Conservation (phyloP, 2,888 invertebrate species). For the Drosophila dives region DNA sequence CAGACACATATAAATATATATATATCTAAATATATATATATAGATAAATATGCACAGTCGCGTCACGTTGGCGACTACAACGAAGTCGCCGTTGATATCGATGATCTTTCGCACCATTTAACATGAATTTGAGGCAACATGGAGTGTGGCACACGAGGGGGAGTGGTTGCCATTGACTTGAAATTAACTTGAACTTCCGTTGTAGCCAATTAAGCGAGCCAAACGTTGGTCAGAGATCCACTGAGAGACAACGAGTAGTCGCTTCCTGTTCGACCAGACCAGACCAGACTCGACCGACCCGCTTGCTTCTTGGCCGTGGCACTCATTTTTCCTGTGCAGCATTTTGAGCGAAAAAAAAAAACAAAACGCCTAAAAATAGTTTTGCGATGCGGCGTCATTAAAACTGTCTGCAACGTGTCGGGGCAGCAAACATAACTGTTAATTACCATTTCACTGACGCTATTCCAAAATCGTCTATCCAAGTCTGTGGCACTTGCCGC, state of each 20-base stretch:
- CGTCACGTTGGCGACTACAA: slow-evolving; percentile 25
- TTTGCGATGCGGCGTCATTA: slow-evolving; percentile 52
- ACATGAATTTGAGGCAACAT: slow-evolving; percentile 47
- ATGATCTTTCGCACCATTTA: slow-evolving; percentile 70
- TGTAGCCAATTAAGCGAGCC: slow-evolving; percentile 66
- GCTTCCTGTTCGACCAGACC: slow-evolving; percentile 48
- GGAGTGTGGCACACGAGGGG: slow-evolving; percentile 1
- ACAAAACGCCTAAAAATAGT: slow-evolving; percentile 65
- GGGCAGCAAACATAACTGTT: slow-evolving; percentile 79
- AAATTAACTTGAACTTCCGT: slow-evolving; percentile 74
- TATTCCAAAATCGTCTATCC: slow-evolving; percentile 12
- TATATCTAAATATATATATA: slow-evolving; percentile 1
- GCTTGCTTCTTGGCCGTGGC: slow-evolving; percentile 18
- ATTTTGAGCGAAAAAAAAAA: slow-evolving; percentile 40
- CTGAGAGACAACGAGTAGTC: slow-evolving; percentile 3
- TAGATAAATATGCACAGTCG: slow-evolving; percentile 3
- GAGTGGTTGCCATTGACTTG: slow-evolving; percentile 31
- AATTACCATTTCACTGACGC: slow-evolving; percentile 71
- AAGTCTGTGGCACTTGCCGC: slow-evolving; percentile 6
- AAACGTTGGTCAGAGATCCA: slow-evolving; percentile 39
- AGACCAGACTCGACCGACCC: not conserved
- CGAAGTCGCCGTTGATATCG: slow-evolving; percentile 43
- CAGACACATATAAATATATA: slow-evolving; percentile 3
- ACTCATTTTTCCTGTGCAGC: slow-evolving; percentile 7
- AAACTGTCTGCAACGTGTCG: slow-evolving; percentile 72